Evolutionary conservation across 2,113 vertebrate species (phyloP), one percentile per base, ranked within the genome.

Genomic region (Ctenodactylus gundi): DNA sequence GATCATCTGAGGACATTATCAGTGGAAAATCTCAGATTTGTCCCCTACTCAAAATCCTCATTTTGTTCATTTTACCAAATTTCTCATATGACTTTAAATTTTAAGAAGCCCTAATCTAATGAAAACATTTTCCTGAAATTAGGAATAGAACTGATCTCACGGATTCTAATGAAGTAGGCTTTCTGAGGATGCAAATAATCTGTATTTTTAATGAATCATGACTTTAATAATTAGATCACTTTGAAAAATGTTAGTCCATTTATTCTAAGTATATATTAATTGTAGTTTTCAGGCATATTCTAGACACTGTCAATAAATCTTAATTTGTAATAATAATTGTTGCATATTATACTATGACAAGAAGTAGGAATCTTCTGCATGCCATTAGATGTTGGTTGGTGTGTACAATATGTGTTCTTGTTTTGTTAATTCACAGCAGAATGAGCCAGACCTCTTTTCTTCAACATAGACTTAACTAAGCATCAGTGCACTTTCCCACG

Each of bases 261-360:
- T 60, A 90, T 29, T 65, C 31, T 90, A 88, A 85, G 57, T 41
- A 57, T 70, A 75, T 84, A 77, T 94, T 86, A 92, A 91, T 86
- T 91, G 13, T 75, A 60, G 17, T 49, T 67, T 83, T 86, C 29
- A 85, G 44, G 7, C 86, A 85, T 88, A 93, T 67, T 75, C 85
- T 88, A 62, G 64, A 65, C 5, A 84, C 3, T 95, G 94, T 95
- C 67, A 83, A 51, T 89, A 89, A 78, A 11, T 72, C 85, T 72
- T 90, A 4, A 18, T 84, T 65, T 76, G 49, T 85, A 89, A 73
- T 85, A 94, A 15, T 85, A 60, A 65, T 75, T 68, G 67, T 39
- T 36, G 21, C 92, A 14, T 88, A 21, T 55, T 89, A 60, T 68
- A 75, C 5, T 41, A 55, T 29, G 14, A 83, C 7, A 73, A 7